phyloP scores from a whole-genome alignment of 1,140 invertebrate species.

The Uloborus diversus region DNA sequence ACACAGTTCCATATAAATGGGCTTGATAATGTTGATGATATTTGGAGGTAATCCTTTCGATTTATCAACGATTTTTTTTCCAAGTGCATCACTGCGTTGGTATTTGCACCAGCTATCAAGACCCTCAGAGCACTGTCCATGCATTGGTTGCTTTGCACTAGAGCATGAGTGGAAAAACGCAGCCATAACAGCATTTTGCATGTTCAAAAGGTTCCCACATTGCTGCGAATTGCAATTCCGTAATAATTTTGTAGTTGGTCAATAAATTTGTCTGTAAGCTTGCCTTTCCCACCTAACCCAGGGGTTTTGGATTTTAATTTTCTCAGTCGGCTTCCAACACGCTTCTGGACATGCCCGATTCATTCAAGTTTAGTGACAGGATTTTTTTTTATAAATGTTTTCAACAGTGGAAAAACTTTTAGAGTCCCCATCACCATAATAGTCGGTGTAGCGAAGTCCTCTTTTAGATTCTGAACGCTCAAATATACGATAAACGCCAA shows the following conservation, averaged over 20 bases:
- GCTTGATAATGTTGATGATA: slow-evolving; percentile 22
- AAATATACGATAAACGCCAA: background rate
- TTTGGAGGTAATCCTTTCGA: background rate
- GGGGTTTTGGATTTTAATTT: background rate
- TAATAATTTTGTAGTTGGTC: too few relatives aligned
- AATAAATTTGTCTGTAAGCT: slow-evolving; percentile 14
- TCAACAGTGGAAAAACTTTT: background rate
- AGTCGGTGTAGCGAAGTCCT: background rate
- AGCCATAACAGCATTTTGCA: slow-evolving; percentile 3
- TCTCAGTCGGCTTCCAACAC: background rate
- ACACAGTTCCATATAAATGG: slow-evolving; percentile 4
- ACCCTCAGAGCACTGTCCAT: background rate
- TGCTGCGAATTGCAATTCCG: too few relatives aligned
- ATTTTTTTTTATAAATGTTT: background rate
- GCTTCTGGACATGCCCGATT: too few relatives aligned
- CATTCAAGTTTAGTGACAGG: slow-evolving; percentile 2
- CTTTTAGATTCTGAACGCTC: background rate
- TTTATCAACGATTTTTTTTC: background rate
- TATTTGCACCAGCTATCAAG: slow-evolving; percentile 10
- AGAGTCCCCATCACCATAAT: slow-evolving; percentile 18
- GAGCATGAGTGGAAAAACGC: slow-evolving; percentile 3
- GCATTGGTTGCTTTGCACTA: background rate
- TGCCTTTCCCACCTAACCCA: slow-evolving; percentile 21
- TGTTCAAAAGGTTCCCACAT: background rate
- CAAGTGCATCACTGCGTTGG: background rate